Conservation (phyloP, 2,797 vertebrate genomes). For the Trachurus trachurus region DNA sequence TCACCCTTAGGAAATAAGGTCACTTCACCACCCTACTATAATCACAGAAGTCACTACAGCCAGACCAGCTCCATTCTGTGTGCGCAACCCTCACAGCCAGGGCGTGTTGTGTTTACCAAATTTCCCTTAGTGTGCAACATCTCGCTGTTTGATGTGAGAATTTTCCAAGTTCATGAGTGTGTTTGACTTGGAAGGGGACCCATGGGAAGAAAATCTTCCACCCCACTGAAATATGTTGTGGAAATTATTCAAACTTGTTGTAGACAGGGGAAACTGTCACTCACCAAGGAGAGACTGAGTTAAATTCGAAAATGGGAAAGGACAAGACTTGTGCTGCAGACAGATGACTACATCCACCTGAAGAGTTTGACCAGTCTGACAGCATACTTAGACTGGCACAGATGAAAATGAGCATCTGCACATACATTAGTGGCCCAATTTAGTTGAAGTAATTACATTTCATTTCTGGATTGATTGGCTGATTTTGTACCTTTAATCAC, state of each 20-base stretch:
- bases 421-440: not conserved
- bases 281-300: constrained; percentile 58
- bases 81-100: constrained; percentile 63
- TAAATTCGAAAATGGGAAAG: constrained; percentile 60
- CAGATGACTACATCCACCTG: constrained; percentile 18
- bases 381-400: not conserved
- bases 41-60: constrained; percentile 71
- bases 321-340: constrained; percentile 30
- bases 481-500: not conserved
- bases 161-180: constrained; percentile 84
- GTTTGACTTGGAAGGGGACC: constrained; percentile 83
- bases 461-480: not conserved
- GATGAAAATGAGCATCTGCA: not conserved
- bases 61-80: constrained; percentile 46
- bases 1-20: constrained; percentile 84
- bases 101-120: constrained; percentile 84
- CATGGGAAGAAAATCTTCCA: constrained; percentile 84
- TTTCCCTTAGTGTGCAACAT: constrained; percentile 79
- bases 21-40: constrained; percentile 63
- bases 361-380: constrained; percentile 26
- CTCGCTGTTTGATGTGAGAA: constrained; percentile 79
- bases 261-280: constrained; percentile 77
- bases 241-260: constrained; percentile 83
- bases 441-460: not conserved
- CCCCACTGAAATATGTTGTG: constrained; percentile 81